Conservation (phyloP, 1,140 invertebrate species). For the Cyclina sinensis region DNA sequence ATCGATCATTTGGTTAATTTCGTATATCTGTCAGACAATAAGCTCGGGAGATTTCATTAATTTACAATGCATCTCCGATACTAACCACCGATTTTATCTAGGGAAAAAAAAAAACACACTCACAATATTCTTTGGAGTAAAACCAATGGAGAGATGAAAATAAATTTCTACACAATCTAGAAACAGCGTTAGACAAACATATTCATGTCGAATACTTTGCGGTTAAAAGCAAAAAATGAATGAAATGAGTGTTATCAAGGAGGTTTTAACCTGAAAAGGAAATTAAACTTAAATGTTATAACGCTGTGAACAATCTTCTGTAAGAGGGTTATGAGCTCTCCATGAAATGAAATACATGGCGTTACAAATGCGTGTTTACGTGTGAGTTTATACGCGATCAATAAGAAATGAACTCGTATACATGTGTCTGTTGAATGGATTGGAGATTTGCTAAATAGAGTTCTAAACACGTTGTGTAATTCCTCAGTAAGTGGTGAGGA, state of each 20-base stretch:
- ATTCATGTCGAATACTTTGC: not conserved
- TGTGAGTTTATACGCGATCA: not conserved
- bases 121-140: not conserved
- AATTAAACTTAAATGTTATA: not conserved
- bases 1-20: not conserved
- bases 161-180: constrained; percentile 7
- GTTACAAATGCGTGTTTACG: not conserved
- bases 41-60: not conserved
- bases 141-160: not conserved
- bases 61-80: not conserved
- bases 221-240: constrained; percentile 17
- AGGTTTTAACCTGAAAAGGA: constrained; percentile 7
- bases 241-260: not conserved
- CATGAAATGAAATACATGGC: not conserved
- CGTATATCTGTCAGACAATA: not conserved
- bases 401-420: not conserved
- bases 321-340: not conserved
- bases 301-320: not conserved
- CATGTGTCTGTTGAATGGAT: constrained; percentile 10
- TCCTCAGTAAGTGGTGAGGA: not conserved
- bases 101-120: too few relatives aligned
- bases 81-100: not conserved
- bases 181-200: not conserved
- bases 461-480: not conserved
- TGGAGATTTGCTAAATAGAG: not conserved